Evolutionary conservation across 2,113 vertebrate genomes (phyloP), one percentile per base, ranked within the genome.

Genomic region (Callionymus lyra): DNA sequence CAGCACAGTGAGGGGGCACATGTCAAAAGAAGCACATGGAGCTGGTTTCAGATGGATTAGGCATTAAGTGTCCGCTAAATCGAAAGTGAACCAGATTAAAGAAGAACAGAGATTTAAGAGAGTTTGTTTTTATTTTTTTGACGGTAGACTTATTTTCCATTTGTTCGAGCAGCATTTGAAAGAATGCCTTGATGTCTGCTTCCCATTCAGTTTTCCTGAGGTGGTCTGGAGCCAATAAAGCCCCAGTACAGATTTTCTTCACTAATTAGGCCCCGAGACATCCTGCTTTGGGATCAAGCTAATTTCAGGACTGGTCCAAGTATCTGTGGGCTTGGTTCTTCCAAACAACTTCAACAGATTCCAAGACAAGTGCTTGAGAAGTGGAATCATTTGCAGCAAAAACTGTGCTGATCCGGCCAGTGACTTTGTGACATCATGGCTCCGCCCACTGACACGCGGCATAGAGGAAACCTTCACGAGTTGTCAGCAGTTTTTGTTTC

Each of bases 331-430:
- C 41, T 51, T 50, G 51, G 35, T 56, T 68, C 63, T 53, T 71
- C 53, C 64, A 70, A 68, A 70, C 41, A 50, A 69, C 48, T 52
- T 57, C 67, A 44, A 27, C 43, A 63, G 41, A 65, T 71, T 67
- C 65, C 64, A 67, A 76, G 68, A 74, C 64, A 75, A 70, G 15
- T 63, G 53, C 58, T 56, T 6, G 70, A 56, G 44, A 53, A 33
- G 51, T 56, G 45, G 61, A 70, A 80, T 78, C 74, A 70, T 17
- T 51, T 41, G 41, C 36, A 39, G 59, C 63, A 63, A 44, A 75
- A 73, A 68, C 53, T 62, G 13, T 45, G 34, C 39, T 34, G 57
- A 64, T 27, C 62, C 64, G 46, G 44, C 42, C 5, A 34, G 34
- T 65, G 60, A 64, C 59, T 59, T 41, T 35, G 60, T 46, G 67